phyloP scores from a whole-genome alignment of 2,113 vertebrate genomes.

The Etheostoma cragini region DNA sequence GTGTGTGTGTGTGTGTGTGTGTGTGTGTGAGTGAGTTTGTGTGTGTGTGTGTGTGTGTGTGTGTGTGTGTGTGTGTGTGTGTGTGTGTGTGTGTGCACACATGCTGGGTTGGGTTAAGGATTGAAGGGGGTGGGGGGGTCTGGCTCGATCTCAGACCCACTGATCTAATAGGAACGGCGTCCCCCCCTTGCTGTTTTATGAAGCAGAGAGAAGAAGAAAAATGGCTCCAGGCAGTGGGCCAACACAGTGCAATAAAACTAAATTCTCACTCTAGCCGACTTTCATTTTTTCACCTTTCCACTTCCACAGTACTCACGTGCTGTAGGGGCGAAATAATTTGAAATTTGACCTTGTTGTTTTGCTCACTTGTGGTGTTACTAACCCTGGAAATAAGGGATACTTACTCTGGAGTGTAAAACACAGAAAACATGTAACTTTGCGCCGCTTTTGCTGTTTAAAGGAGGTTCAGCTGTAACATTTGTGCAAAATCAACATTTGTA shows the following conservation, averaged over 20 bases:
- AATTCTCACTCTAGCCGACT: conserved; percentile 51
- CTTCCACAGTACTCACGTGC: conserved; percentile 19
- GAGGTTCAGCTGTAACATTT: not conserved
- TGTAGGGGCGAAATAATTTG: conserved; percentile 34
- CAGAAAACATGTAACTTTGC: not conserved
- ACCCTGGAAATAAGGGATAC: conserved; percentile 6
- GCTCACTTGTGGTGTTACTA: not conserved
- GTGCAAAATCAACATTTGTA: not conserved
- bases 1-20: conserved; percentile 29
- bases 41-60: conserved; percentile 9
- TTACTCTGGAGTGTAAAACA: not conserved
- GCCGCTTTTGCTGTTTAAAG: not conserved
- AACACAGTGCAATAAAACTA: conserved; percentile 67
- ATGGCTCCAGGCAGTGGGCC: conserved; percentile 64
- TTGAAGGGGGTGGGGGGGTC: conserved; percentile 20
- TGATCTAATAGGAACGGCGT: conserved; percentile 61
- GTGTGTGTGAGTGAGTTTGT: conserved; percentile 6
- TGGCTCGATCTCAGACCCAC: conserved; percentile 57
- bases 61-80: too few species aligned
- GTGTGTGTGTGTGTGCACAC: conserved; percentile 17
- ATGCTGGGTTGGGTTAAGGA: conserved; percentile 26
- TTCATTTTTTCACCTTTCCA: conserved; percentile 55
- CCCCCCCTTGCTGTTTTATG: conserved; percentile 52
- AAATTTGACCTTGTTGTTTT: conserved; percentile 42
- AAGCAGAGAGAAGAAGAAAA: conserved; percentile 66